Percentiles rank a stretch among this genome's conserved stretches.
Evolutionary conservation across 53 echinoderm and acorn worm species (phyloP).

Genomic region (Echinometra lucunter): DNA sequence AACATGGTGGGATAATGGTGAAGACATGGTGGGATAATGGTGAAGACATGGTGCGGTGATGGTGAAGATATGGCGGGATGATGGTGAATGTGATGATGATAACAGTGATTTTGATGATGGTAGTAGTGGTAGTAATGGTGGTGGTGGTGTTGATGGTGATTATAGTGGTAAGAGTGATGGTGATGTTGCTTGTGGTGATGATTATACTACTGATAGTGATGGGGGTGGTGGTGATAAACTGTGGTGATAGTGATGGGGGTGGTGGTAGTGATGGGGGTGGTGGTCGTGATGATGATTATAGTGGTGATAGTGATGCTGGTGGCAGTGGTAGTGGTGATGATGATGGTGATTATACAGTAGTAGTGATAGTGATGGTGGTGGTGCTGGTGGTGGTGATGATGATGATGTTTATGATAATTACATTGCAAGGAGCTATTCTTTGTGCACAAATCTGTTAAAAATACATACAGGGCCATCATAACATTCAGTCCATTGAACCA

Average conservation of each 20-base stretch:
- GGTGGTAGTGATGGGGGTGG: background rate
- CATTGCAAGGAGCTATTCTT: too few relatives aligned
- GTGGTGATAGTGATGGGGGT: background rate
- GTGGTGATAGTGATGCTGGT: background rate
- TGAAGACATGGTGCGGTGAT: conserved; percentile 10
- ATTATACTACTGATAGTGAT: background rate
- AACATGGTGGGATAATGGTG: too few relatives aligned
- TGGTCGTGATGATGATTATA: background rate
- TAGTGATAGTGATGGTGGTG: background rate
- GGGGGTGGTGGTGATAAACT: background rate
- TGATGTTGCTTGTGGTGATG: background rate
- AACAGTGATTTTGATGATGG: background rate
- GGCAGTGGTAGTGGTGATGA: background rate
- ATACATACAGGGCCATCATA: too few relatives aligned
- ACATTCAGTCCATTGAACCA: too few relatives aligned
- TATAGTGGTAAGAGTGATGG: background rate
- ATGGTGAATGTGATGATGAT: background rate
- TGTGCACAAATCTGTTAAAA: too few relatives aligned
- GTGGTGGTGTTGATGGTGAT: background rate
- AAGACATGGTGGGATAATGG: too few relatives aligned
- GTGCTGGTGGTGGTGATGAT: background rate
- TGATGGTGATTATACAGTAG: background rate
- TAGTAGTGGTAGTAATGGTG: background rate
- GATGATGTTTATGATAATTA: conserved; percentile 31
- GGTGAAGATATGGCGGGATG: background rate